Percentiles rank a stretch among this genome's conserved stretches.
Evolutionary conservation across 2,113 vertebrate species (phyloP).

Genomic region (Onychostoma macrolepis): DNA sequence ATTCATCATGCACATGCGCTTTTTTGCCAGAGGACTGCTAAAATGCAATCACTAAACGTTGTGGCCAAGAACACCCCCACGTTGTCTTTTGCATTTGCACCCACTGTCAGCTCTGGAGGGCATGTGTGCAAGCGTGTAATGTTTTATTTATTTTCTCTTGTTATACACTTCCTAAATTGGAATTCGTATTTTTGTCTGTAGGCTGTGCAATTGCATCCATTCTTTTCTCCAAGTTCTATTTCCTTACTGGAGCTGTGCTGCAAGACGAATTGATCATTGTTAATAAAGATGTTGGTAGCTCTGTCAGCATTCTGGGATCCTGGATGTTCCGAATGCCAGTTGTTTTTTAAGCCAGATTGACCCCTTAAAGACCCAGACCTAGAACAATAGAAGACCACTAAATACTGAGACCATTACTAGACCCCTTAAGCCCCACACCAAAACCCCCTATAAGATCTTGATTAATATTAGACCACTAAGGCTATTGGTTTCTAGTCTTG

Average conservation of each 20-base stretch:
- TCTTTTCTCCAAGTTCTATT: neutral
- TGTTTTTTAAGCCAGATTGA: neutral
- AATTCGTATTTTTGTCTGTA: conserved; percentile 12
- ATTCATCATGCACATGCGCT: conserved; percentile 69
- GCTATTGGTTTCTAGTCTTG: neutral
- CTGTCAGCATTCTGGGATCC: neutral
- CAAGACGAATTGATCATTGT: neutral
- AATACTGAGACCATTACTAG: neutral
- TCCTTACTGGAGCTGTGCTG: neutral
- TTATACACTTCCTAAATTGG: neutral
- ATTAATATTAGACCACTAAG: neutral
- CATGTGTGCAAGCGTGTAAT: neutral
- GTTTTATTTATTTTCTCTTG: conserved; percentile 43
- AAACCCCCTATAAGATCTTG: neutral
- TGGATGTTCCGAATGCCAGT: neutral
- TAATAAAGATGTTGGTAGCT: neutral
- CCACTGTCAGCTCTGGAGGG: conserved; percentile 4
- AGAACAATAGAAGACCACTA: neutral
- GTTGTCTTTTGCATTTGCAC: conserved; percentile 15
- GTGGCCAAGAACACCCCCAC: conserved; percentile 32
- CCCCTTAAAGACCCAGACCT: neutral
- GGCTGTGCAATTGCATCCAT: neutral
- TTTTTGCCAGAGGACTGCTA: conserved; percentile 61
- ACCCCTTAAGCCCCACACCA: neutral
- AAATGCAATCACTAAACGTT: conserved; percentile 53